phyloP scores from a whole-genome alignment of 2,888 invertebrate species.

The Myopa tessellatipennis region DNA sequence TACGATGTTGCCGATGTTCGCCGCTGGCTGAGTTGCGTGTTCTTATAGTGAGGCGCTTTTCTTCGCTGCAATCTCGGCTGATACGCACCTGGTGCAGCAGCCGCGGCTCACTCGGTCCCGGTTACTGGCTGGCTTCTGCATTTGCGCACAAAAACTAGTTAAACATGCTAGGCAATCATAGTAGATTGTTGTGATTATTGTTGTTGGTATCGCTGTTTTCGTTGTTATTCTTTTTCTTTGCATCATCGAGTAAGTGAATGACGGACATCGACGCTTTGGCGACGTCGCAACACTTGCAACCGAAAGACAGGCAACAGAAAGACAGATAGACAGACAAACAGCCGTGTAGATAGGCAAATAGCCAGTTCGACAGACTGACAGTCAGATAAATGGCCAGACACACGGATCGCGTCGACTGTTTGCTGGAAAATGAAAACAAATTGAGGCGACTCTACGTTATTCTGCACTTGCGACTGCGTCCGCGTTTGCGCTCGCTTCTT shows the following conservation, averaged over 20 bases:
- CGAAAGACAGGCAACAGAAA: background rate
- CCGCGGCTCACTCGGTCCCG: constrained; percentile 5
- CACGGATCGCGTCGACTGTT: background rate
- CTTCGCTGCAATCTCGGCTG: constrained; percentile 28
- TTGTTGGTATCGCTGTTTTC: constrained; percentile 21
- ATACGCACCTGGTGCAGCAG: constrained; percentile 47
- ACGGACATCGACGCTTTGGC: background rate
- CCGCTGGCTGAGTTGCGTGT: background rate
- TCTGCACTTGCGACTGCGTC: constrained; percentile 12
- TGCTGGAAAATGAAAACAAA: constrained; percentile 11
- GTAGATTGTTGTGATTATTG: constrained; percentile 23
- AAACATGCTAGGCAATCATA: constrained; percentile 48
- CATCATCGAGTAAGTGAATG: constrained; percentile 5
- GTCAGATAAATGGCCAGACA: background rate
- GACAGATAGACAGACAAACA: background rate
- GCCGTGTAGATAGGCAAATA: background rate
- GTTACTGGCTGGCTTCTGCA: constrained; percentile 35
- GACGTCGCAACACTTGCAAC: constrained; percentile 7
- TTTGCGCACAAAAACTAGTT: constrained; percentile 47
- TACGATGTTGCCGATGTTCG: background rate
- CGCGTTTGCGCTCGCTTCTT: constrained; percentile 10
- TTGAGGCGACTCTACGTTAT: background rate
- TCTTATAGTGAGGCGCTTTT: background rate
- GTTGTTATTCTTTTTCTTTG: constrained; percentile 26
- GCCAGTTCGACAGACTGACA: background rate